Conservation (phyloP, 92 coral and sea anemone species). For the Umimayanthus kanabou region DNA sequence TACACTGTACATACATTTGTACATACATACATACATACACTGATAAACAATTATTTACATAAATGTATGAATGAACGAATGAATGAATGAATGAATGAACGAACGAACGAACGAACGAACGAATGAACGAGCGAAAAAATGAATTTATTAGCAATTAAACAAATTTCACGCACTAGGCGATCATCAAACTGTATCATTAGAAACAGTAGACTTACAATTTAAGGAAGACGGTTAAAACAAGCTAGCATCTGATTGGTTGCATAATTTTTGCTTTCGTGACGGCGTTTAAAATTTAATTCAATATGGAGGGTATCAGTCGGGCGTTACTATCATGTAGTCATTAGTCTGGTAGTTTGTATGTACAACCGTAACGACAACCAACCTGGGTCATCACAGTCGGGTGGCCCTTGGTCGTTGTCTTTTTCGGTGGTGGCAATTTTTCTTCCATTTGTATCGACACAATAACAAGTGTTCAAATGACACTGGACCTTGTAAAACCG, state of each 20-base stretch:
- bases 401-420: constrained; percentile 55
- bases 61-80: not conserved
- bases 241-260: too few species aligned
- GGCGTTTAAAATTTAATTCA: not conserved
- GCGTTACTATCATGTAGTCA: too few species aligned
- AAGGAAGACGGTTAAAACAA: too few species aligned
- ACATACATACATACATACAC: too few species aligned
- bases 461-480: constrained; percentile 69
- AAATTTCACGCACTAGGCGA: too few species aligned
- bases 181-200: too few species aligned
- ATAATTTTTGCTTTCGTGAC: too few species aligned
- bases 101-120: not conserved
- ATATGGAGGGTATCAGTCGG: not conserved
- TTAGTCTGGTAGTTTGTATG: not conserved
- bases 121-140: too few species aligned
- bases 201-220: too few species aligned
- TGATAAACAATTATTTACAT: too few species aligned
- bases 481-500: constrained; percentile 73
- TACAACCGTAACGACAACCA: not conserved
- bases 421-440: constrained; percentile 57
- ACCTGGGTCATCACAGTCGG: constrained; percentile 77
- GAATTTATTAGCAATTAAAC: too few species aligned
- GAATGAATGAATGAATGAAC: not conserved
- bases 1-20: not conserved
- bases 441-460: constrained; percentile 70